These are phyloP conservation scores for Andrena haemorrhoa DNA, from an alignment of 2,888 invertebrate genomes.

Conservation along the genomic window DNA sequence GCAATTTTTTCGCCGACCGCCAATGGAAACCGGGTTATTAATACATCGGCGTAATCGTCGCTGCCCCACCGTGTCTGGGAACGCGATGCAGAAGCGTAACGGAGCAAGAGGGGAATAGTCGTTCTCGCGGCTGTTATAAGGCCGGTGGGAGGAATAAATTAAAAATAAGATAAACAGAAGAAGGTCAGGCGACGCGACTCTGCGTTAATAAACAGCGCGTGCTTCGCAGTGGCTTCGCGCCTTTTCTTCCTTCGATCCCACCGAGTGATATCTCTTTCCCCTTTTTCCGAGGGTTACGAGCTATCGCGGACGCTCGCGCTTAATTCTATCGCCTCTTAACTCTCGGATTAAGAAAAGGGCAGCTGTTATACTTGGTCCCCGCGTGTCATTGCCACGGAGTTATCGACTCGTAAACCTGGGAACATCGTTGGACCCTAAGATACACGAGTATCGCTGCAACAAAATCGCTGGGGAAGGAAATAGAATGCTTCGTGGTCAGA, in stretches of 20 bases:
- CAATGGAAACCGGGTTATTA: slow-evolving; percentile 80
- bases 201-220: slow-evolving; percentile 70
- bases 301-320: slow-evolving; percentile 29
- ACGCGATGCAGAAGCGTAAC: background rate
- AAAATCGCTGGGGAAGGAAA: background rate
- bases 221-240: slow-evolving; percentile 36
- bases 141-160: slow-evolving; percentile 73
- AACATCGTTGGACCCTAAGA: slow-evolving; percentile 4
- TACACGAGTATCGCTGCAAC: background rate
- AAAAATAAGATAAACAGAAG: slow-evolving; percentile 73
- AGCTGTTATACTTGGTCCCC: background rate
- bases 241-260: slow-evolving; percentile 23
- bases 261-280: slow-evolving; percentile 31
- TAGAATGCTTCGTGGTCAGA: background rate
- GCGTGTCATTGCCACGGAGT: slow-evolving; percentile 4
- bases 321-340: slow-evolving; percentile 51
- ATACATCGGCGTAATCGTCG: slow-evolving; percentile 77
- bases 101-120: slow-evolving; percentile 5
- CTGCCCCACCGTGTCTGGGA: slow-evolving; percentile 9
- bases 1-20: slow-evolving; percentile 75
- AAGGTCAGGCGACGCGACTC: slow-evolving; percentile 72
- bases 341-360: slow-evolving; percentile 50
- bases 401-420: slow-evolving; percentile 30
- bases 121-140: slow-evolving; percentile 53
- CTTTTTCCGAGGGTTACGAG: slow-evolving; percentile 5